Conservation (phyloP, 2,113 vertebrate genomes). For the Caloenas nicobarica region DNA sequence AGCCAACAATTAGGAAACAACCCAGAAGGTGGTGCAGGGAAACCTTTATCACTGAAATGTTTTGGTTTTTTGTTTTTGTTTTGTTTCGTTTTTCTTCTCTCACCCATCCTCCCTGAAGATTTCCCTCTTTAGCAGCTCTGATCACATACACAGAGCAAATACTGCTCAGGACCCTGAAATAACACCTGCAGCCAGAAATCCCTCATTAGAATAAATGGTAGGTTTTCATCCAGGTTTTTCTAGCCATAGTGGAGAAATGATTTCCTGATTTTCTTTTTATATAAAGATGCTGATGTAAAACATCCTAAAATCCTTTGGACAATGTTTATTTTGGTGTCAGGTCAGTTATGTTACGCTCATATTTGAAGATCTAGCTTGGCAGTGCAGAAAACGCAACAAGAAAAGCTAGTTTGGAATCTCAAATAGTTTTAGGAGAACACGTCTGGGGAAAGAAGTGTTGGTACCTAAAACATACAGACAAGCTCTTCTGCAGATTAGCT, state of each 20-base stretch:
- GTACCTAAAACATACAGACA: background rate
- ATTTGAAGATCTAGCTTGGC: background rate
- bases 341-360: background rate
- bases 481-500: background rate
- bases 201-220: conserved; percentile 40
- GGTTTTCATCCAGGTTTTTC: conserved; percentile 28
- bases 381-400: background rate
- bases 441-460: background rate
- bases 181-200: conserved; percentile 42
- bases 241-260: background rate
- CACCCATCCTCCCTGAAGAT: background rate
- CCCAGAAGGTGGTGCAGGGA: background rate
- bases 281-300: conserved; percentile 13
- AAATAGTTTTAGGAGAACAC: background rate
- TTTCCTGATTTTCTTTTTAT: conserved; percentile 28
- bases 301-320: conserved; percentile 19
- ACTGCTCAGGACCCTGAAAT: conserved; percentile 37
- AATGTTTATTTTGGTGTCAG: background rate
- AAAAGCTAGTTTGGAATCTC: background rate
- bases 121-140: conserved; percentile 2
- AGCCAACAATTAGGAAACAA: background rate
- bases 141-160: conserved; percentile 20
- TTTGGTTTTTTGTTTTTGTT: background rate
- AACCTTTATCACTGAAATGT: background rate
- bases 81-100: background rate